Evolutionary conservation across 2,888 invertebrate species (phyloP).

Genomic region (Drosophila aldrichi): DNA sequence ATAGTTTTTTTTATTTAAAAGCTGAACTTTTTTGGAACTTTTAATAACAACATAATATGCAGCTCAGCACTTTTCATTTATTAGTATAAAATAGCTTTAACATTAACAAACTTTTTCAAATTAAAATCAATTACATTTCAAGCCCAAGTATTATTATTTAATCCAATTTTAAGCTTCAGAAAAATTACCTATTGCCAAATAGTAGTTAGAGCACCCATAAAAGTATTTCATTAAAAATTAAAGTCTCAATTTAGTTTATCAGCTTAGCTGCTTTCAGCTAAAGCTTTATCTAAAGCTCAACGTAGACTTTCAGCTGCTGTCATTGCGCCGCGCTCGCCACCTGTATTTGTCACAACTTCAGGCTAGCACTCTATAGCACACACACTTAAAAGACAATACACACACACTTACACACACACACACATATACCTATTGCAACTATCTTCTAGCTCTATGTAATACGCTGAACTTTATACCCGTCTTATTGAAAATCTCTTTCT

Average conservation of each 20-base stretch:
- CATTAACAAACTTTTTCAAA: background rate
- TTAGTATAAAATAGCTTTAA: background rate
- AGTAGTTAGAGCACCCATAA: background rate
- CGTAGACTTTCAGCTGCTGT: constrained; percentile 35
- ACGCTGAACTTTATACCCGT: constrained; percentile 37
- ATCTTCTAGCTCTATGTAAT: constrained; percentile 30
- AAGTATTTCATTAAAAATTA: background rate
- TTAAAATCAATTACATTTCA: background rate
- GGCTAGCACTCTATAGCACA: constrained; percentile 27
- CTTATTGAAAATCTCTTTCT: constrained; percentile 32
- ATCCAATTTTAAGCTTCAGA: background rate
- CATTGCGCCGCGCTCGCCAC: constrained; percentile 35
- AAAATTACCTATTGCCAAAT: background rate
- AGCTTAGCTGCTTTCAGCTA: background rate
- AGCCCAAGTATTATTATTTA: background rate
- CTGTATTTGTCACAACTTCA: constrained; percentile 29
- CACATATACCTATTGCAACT: constrained; percentile 26
- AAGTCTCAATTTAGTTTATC: background rate
- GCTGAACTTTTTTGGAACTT: too few relatives aligned
- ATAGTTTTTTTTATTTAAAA: too few relatives aligned
- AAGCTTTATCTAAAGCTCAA: background rate
- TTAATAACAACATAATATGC: too few relatives aligned
- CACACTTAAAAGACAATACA: constrained; percentile 7
- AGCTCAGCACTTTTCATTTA: background rate
- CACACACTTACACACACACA: constrained; percentile 12